Evolutionary conservation across 2,888 invertebrate species (phyloP).

Genomic region (Limnephilus auricula): DNA sequence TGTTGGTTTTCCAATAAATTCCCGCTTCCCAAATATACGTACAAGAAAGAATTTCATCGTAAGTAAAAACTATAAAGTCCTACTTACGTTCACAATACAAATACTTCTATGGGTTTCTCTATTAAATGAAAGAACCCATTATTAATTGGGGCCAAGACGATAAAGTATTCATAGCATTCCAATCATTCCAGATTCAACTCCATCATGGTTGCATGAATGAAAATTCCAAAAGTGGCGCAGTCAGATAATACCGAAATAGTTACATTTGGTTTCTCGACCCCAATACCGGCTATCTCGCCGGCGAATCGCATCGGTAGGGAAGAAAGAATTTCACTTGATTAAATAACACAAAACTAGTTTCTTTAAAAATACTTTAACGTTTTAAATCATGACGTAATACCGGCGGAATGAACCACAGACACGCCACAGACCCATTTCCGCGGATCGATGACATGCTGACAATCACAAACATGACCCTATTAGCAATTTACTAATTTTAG

Average conservation of each 20-base stretch:
- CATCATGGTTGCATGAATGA: background rate
- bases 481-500: constrained; percentile 13
- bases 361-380: constrained; percentile 45
- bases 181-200: background rate
- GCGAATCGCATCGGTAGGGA: background rate
- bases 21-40: too few relatives aligned
- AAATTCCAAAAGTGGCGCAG: background rate
- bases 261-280: constrained; percentile 2
- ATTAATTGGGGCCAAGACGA: background rate
- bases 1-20: too few relatives aligned
- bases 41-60: too few relatives aligned
- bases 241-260: constrained; percentile 31
- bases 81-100: too few relatives aligned
- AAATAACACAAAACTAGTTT: constrained; percentile 37
- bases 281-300: background rate
- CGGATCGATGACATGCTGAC: constrained; percentile 21
- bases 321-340: constrained; percentile 28
- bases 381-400: constrained; percentile 21
- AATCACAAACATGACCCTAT: constrained; percentile 22
- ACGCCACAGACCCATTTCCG: constrained; percentile 18
- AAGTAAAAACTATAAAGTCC: too few relatives aligned
- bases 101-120: too few relatives aligned
- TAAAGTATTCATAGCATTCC: background rate
- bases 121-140: background rate
- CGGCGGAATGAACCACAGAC: background rate